Percentiles rank a stretch among this genome's conserved stretches.
phyloP scores from a whole-genome alignment of 2,888 invertebrate species.

The Sycophila texana region DNA sequence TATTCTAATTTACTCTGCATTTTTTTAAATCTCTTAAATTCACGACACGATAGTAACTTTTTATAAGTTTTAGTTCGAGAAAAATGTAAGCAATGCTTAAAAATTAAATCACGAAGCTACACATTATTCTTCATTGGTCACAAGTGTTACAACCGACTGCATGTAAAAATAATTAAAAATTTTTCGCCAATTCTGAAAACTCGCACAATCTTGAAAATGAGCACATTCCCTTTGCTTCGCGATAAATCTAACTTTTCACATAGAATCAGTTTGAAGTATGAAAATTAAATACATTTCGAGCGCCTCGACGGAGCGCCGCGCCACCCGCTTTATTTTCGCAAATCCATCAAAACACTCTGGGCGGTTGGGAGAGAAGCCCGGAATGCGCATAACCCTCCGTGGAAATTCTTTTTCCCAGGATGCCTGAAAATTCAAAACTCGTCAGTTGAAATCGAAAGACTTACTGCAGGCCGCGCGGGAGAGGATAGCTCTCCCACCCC shows the following conservation, averaged over 20 bases:
- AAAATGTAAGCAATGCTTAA: neutral
- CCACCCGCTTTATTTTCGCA: neutral
- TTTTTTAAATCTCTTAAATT: no score
- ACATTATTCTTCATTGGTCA: no score
- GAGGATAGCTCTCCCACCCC: neutral
- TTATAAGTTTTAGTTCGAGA: no score
- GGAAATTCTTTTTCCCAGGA: constrained; percentile 21
- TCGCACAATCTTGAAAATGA: neutral
- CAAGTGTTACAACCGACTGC: no score
- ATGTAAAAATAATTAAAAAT: neutral
- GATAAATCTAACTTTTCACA: no score
- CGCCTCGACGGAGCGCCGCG: no score
- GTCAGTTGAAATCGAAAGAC: constrained; percentile 53
- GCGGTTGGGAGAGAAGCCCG: no score
- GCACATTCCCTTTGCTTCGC: no score
- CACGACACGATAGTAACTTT: no score
- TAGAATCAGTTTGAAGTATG: no score
- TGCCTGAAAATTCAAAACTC: constrained; percentile 55
- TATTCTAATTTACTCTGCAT: no score
- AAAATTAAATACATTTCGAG: no score
- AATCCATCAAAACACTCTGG: constrained; percentile 19
- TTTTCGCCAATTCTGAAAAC: neutral
- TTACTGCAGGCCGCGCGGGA: constrained; percentile 6
- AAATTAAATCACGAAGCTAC: neutral
- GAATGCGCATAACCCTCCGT: constrained; percentile 9